phyloP scores from a whole-genome alignment of 1,140 invertebrate genomes.

The Uloborus diversus region DNA sequence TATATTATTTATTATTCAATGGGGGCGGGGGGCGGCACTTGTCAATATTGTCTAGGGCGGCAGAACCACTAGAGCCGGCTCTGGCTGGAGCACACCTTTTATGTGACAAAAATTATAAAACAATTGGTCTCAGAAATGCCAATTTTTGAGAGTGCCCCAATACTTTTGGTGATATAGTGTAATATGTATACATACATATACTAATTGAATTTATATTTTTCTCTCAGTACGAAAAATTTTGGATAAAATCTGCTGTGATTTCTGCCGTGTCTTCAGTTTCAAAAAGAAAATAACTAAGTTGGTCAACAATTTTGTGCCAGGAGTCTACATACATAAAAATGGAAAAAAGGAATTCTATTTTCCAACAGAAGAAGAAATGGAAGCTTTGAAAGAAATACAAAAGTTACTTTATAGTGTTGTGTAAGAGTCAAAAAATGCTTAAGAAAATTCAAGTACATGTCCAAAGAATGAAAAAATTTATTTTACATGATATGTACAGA shows the following conservation, averaged over 20 bases:
- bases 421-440: too few relatives aligned
- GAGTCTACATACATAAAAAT: constrained; percentile 24
- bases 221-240: not conserved
- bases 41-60: not conserved
- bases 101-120: not conserved
- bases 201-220: not conserved
- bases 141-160: not conserved
- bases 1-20: too few relatives aligned
- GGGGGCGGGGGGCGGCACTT: too few relatives aligned
- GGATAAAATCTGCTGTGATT: constrained; percentile 9
- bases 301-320: constrained; percentile 4
- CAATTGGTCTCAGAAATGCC: not conserved
- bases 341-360: constrained; percentile 11
- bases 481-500: too few relatives aligned
- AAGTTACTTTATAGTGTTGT: not conserved
- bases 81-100: not conserved
- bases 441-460: too few relatives aligned
- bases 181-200: not conserved
- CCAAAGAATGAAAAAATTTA: too few relatives aligned
- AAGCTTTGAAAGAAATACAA: constrained; percentile 20
- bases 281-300: not conserved
- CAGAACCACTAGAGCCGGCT: not conserved
- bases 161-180: not conserved
- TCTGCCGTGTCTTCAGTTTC: constrained; percentile 6
- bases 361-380: constrained; percentile 35